These are phyloP conservation scores for Lithobates sylvaticus DNA, from an alignment of 2,797 vertebrate genomes.

Conservation along the genomic window DNA sequence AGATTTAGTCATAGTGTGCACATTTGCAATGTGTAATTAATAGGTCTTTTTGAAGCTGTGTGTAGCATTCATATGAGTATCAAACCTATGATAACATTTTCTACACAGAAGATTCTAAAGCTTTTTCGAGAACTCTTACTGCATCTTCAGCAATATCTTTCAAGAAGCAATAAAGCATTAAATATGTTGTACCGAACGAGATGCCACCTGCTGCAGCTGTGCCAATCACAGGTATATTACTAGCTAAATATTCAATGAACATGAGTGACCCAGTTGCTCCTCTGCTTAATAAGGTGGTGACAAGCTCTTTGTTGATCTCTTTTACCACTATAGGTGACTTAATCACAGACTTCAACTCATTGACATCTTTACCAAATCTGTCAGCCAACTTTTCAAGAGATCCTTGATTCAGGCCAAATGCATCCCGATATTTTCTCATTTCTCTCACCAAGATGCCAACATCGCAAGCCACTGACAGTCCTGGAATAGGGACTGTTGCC, in stretches of 20 bases:
- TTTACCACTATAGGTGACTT: slow-evolving; percentile 10
- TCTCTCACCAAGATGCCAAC: not conserved
- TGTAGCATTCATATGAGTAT: too few species aligned
- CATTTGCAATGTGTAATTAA: too few species aligned
- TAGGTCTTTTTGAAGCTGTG: too few species aligned
- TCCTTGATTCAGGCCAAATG: slow-evolving; percentile 17
- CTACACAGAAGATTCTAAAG: not conserved
- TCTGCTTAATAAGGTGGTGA: not conserved
- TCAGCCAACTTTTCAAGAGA: slow-evolving; percentile 22
- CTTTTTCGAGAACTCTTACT: slow-evolving; percentile 22
- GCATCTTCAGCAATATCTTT: slow-evolving; percentile 41
- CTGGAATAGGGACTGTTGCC: slow-evolving; percentile 20
- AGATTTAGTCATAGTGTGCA: too few species aligned
- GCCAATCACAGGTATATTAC: slow-evolving; percentile 41
- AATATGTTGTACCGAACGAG: slow-evolving; percentile 48
- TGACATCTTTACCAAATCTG: slow-evolving; percentile 6
- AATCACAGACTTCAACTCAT: slow-evolving; percentile 25
- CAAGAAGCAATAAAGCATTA: slow-evolving; percentile 33
- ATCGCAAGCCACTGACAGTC: slow-evolving; percentile 22
- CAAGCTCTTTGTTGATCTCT: slow-evolving; percentile 39
- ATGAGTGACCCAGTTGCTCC: not conserved
- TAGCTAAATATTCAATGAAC: not conserved
- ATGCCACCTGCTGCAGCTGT: slow-evolving; percentile 13
- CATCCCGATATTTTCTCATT: not conserved
- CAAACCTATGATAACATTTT: not conserved